These are phyloP conservation scores for Clostera curtula DNA, from an alignment of 2,888 invertebrate genomes.

Conservation along the genomic window DNA sequence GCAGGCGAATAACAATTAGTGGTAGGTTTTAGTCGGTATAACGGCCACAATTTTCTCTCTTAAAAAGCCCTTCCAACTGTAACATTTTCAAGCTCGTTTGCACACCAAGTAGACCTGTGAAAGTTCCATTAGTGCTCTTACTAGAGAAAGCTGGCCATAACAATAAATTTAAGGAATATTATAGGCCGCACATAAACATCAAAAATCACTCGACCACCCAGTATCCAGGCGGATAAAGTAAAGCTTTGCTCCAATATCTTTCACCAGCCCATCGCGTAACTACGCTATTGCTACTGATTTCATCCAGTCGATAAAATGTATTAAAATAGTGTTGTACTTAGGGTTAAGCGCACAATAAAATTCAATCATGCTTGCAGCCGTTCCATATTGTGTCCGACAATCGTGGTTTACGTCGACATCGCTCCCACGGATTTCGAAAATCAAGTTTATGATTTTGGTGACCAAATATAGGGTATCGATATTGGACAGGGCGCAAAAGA, in stretches of 20 bases:
- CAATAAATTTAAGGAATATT: too few species aligned
- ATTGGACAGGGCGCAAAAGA: too few species aligned
- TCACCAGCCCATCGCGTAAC: slow-evolving; percentile 6
- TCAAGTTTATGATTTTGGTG: slow-evolving; percentile 36
- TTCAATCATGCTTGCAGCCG: slow-evolving; percentile 61
- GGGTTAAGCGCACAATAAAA: slow-evolving; percentile 57
- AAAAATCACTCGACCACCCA: slow-evolving; percentile 2
- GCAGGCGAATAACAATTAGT: too few species aligned
- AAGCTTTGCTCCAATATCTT: slow-evolving; percentile 2
- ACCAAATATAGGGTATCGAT: too few species aligned
- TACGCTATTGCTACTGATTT: slow-evolving; percentile 19
- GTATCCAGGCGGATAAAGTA: not conserved
- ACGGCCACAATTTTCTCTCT: too few species aligned
- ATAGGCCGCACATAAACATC: too few species aligned
- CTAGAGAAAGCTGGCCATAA: too few species aligned
- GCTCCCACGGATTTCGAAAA: slow-evolving; percentile 55
- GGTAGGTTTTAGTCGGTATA: too few species aligned
- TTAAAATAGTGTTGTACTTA: slow-evolving; percentile 34
- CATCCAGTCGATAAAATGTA: slow-evolving; percentile 22
- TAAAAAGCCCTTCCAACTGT: too few species aligned
- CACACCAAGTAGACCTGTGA: too few species aligned
- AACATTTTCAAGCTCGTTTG: too few species aligned
- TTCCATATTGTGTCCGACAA: slow-evolving; percentile 43
- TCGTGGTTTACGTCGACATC: slow-evolving; percentile 65
- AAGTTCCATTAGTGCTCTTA: too few species aligned